Conservation (phyloP, 2,113 vertebrate species). For the Pseudonaja textilis region DNA sequence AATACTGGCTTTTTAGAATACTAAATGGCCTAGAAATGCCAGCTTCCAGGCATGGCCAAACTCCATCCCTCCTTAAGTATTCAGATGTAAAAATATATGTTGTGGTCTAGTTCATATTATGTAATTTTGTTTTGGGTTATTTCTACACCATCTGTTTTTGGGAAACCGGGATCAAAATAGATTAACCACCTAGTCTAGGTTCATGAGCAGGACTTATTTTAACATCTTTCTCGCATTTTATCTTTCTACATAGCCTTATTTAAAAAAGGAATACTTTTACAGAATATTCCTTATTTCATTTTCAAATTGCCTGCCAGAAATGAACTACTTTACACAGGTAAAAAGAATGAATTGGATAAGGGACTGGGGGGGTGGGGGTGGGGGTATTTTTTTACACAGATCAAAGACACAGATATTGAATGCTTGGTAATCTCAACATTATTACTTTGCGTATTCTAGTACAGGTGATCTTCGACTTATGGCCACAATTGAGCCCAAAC, state of each 20-base stretch:
- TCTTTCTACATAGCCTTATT: background rate
- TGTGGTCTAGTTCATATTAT: background rate
- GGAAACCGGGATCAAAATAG: background rate
- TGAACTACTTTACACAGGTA: background rate
- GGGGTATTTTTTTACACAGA: background rate
- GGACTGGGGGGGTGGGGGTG: background rate
- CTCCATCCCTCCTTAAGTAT: background rate
- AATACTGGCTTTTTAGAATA: background rate
- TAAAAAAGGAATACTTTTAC: background rate
- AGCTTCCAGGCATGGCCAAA: background rate
- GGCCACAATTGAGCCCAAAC: background rate
- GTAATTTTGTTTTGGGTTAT: background rate
- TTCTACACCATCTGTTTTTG: background rate
- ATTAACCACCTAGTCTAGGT: background rate
- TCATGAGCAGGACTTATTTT: constrained; percentile 1
- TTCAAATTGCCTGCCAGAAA: background rate
- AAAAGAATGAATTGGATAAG: background rate
- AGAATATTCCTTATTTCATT: background rate
- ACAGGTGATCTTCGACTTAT: background rate
- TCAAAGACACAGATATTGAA: background rate
- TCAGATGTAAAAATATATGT: background rate
- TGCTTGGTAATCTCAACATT: background rate
- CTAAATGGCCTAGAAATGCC: background rate
- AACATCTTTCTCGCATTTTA: background rate
- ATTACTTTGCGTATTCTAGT: background rate